A percentile compares a stretch with the other conserved stretches of the same genome.
phyloP scores from a whole-genome alignment of 2,888 invertebrate genomes.

The Alentia gelatinosa region DNA sequence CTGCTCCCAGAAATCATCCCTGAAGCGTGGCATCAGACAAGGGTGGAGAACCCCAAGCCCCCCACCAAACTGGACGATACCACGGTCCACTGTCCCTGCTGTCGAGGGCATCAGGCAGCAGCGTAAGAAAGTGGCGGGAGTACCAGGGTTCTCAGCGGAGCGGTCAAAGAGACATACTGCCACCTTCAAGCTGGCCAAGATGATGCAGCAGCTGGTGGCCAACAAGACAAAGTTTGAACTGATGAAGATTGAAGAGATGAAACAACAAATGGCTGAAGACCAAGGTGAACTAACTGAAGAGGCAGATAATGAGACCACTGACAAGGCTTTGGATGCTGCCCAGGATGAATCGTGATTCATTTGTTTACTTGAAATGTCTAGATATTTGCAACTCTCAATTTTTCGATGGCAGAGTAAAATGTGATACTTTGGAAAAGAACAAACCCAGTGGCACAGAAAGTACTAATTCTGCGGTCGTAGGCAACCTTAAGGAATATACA shows the following conservation, averaged over 20 bases:
- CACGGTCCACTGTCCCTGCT: not conserved
- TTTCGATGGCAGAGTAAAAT: not conserved
- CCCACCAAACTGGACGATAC: constrained; percentile 20
- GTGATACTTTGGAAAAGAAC: not conserved
- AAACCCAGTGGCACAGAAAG: not conserved
- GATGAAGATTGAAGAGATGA: constrained; percentile 53
- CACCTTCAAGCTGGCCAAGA: constrained; percentile 75
- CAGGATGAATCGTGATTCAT: no score
- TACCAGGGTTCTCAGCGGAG: constrained; percentile 72
- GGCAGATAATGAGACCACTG: not conserved
- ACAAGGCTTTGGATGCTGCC: not conserved
- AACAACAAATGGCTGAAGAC: not conserved
- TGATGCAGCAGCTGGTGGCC: constrained; percentile 73
- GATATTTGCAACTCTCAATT: no score
- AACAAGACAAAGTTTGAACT: constrained; percentile 44
- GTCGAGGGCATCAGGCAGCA: not conserved
- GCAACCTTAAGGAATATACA: no score
- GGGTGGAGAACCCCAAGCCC: constrained; percentile 42
- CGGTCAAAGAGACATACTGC: constrained; percentile 76
- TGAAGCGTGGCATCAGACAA: not conserved
- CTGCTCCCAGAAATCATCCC: not conserved
- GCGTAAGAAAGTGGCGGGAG: constrained; percentile 8
- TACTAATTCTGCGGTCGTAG: no score
- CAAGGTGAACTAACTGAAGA: not conserved
- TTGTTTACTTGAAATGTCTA: no score